These are phyloP conservation scores for Simalia tracyae DNA, from an alignment of 2,797 vertebrate species.

Conservation along the genomic window DNA sequence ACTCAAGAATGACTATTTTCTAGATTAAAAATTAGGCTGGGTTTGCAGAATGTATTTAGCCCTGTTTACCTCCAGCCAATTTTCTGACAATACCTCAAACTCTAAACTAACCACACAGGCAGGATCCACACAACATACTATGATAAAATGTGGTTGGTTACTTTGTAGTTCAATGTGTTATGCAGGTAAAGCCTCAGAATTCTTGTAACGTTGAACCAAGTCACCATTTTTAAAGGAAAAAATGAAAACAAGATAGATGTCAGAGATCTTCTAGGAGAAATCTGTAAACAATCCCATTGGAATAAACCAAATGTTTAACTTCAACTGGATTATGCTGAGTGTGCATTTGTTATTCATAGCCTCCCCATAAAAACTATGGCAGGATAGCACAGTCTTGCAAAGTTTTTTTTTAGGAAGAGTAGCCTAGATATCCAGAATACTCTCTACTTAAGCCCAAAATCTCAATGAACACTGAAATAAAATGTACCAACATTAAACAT, in stretches of 20 bases:
- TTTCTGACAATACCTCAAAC: neutral
- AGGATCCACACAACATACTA: neutral
- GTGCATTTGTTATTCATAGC: neutral
- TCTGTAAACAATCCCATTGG: neutral
- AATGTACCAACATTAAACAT: neutral
- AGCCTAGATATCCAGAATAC: neutral
- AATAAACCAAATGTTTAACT: neutral
- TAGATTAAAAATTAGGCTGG: neutral
- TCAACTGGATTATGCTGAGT: neutral
- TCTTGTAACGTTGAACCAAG: neutral
- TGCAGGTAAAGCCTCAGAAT: neutral
- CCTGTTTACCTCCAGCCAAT: neutral
- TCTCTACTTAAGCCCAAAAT: neutral
- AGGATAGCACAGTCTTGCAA: neutral
- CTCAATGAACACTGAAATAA: neutral
- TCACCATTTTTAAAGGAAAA: neutral
- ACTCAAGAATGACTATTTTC: neutral
- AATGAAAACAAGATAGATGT: neutral
- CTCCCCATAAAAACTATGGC: neutral
- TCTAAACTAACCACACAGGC: neutral
- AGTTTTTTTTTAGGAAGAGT: neutral
- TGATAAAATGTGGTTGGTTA: neutral
- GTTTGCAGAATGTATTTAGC: neutral
- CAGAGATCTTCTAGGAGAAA: neutral
- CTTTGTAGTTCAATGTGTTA: neutral